A percentile compares a stretch with the other conserved stretches of the same genome.
Evolutionary conservation across 2,113 vertebrate genomes (phyloP).

Genomic region (Corydoras maculifer): DNA sequence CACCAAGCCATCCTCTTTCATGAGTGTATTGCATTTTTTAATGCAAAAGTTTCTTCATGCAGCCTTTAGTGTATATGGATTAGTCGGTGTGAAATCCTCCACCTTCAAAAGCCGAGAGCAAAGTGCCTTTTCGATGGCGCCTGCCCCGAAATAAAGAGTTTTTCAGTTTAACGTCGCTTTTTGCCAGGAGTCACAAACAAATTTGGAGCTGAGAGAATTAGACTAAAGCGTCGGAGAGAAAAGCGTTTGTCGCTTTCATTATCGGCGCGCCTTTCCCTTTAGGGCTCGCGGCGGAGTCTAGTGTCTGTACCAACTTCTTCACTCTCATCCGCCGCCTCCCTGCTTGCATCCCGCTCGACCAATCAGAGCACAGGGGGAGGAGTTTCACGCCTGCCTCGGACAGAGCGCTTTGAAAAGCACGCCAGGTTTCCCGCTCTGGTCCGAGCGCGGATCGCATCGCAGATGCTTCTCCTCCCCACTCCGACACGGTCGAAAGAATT

Average conservation of each 20-base stretch:
- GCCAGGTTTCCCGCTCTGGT: conserved; percentile 49
- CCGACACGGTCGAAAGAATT: conserved; percentile 1
- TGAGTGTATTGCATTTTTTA: no score
- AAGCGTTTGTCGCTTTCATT: conserved; percentile 58
- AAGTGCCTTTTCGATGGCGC: no score
- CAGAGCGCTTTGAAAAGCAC: conserved; percentile 45
- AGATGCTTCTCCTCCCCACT: neutral
- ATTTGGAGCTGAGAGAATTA: conserved; percentile 46
- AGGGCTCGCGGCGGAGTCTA: conserved; percentile 41
- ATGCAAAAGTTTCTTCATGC: no score
- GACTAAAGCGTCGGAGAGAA: conserved; percentile 43
- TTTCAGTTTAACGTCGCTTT: conserved; percentile 46
- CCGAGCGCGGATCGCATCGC: neutral
- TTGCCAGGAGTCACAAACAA: conserved; percentile 51
- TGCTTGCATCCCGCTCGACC: conserved; percentile 43
- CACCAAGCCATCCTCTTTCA: no score
- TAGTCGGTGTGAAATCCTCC: no score
- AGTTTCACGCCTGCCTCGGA: conserved; percentile 43
- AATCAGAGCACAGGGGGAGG: conserved; percentile 56
- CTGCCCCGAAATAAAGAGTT: neutral
- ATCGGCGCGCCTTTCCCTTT: conserved; percentile 49
- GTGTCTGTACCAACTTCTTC: conserved; percentile 17
- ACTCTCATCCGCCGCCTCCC: neutral
- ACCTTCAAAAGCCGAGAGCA: no score
- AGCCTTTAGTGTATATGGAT: no score